A percentile compares a stretch with the other conserved stretches of the same genome.
Conservation (phyloP, 2,113 vertebrate species). For the Myocastor coypus region DNA sequence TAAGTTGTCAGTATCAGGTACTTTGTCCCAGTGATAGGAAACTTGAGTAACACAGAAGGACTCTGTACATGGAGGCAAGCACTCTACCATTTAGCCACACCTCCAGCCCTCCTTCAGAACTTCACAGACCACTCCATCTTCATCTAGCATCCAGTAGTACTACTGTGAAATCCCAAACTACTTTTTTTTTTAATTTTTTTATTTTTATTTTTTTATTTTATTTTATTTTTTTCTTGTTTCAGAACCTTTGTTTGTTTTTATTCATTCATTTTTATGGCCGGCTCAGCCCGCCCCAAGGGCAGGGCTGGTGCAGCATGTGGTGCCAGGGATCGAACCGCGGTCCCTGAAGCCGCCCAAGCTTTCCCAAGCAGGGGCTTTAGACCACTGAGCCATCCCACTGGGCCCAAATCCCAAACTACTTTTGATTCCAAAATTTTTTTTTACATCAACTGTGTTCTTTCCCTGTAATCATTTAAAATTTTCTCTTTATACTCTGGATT, state of each 20-base stretch:
- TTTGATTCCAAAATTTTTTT: not conserved
- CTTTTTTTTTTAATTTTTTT: not conserved
- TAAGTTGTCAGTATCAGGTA: not conserved
- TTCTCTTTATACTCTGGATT: conserved; percentile 32
- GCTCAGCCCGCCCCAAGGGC: no score
- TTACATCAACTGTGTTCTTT: not conserved
- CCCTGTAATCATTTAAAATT: not conserved
- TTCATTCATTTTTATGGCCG: no score
- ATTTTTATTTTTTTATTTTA: no score
- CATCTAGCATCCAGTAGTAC: not conserved
- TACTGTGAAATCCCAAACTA: conserved; percentile 7
- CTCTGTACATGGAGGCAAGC: not conserved
- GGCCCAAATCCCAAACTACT: no score
- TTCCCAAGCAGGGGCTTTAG: no score
- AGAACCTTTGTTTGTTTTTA: no score
- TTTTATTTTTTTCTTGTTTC: no score
- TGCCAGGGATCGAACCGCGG: no score
- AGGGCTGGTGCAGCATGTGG: no score
- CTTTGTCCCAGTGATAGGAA: not conserved
- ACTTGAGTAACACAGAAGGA: not conserved
- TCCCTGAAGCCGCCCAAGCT: no score
- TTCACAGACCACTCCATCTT: not conserved
- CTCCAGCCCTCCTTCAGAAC: not conserved
- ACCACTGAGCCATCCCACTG: no score
- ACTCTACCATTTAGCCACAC: not conserved